A percentile compares a stretch with the other conserved stretches of the same genome.
Evolutionary conservation across 2,113 vertebrate genomes (phyloP).

Genomic region (Emydocephalus ijimae): DNA sequence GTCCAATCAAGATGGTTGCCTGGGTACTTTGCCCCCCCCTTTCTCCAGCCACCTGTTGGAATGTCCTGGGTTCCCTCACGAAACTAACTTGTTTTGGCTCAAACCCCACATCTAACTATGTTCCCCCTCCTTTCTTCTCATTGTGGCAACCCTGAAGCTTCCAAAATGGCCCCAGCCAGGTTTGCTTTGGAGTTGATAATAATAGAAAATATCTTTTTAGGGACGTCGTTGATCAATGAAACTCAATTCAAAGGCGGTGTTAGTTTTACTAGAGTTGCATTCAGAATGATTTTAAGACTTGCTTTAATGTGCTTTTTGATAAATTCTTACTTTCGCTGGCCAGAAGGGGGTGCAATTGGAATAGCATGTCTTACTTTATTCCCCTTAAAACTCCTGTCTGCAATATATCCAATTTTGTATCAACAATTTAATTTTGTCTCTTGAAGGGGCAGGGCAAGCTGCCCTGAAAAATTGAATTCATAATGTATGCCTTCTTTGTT

Average conservation of each 20-base stretch:
- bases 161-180: no score
- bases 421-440: slow-evolving; percentile 11
- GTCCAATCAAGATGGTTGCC: no score
- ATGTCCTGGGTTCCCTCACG: no score
- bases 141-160: no score
- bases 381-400: not conserved
- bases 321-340: not conserved
- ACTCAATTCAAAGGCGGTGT: not conserved
- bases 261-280: not conserved
- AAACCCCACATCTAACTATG: no score
- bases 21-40: no score
- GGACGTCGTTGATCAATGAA: not conserved
- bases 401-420: slow-evolving; percentile 6
- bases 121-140: no score
- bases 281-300: not conserved
- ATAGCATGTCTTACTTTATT: not conserved
- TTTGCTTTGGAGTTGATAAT: no score
- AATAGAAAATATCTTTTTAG: not conserved
- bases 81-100: no score
- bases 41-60: no score
- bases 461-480: not conserved
- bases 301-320: not conserved
- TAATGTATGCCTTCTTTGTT: not conserved
- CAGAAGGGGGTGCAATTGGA: slow-evolving; percentile 18
- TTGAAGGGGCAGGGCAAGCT: not conserved